Evolutionary conservation across 2,113 vertebrate genomes (phyloP), one percentile per base, ranked within the genome.

Genomic region (Isichthys henryi): DNA sequence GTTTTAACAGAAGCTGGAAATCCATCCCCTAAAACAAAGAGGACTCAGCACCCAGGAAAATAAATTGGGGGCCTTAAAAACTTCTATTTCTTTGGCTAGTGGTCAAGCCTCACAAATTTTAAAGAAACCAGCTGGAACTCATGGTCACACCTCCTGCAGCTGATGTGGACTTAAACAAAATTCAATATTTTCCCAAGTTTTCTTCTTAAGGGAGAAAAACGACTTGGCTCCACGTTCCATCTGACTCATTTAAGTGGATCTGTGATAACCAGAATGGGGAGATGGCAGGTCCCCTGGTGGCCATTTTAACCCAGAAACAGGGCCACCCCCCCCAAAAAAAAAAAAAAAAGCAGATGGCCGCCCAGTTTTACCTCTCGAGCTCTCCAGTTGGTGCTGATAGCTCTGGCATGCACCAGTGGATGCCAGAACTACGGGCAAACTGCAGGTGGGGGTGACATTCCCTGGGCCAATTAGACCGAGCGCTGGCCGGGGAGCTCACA

Each of bases 281-380:
- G 45, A 39, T 48, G 45, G 39, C 83, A 53, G 48, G 4, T 5
- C 27, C 85, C 52, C 45, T 31, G n/a, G 49, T 52, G n/a, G 85
- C 85, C 85, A 86, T 21, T 86, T 50, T 86, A 86, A 86, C 85
- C 48, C 15, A 31, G 46, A 86, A 86, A 86, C 49, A 35, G 49
- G 17, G 11, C 48, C 49, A n/a, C 83, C 2, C 23, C 48, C 49
- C 84, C 77, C 11, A n/a, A 53, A 52, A 85, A 5, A 49, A 11
- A n/a, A 53, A 52, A 84, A 19, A 49, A 52, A 86, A 50, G 27
- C 85, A 86, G 85, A 86, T 86, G 85, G 85, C 35, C 48, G n/a
- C 85, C 49, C 27, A 7, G 50, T 52, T n/a, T 52, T 11, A 53
- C 49, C 19, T 86, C 27, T n/a, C 50, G 49, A 49, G 23, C 46